Percentiles rank a stretch among this genome's conserved stretches.
Conservation (phyloP, 2,797 vertebrate genomes). For the Poeciliopsis paucimaculata region DNA sequence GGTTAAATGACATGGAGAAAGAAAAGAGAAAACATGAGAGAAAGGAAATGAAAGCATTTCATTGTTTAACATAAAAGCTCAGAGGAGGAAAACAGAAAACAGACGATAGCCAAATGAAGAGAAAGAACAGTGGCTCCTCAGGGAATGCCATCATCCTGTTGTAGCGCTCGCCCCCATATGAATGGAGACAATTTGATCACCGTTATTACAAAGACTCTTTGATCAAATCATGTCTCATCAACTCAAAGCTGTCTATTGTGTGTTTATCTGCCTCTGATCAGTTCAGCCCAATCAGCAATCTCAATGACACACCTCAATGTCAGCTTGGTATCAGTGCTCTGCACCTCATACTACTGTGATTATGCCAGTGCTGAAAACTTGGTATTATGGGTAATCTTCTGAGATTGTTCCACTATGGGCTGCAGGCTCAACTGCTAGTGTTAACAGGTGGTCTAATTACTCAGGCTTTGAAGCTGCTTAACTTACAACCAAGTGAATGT, state of each 20-base stretch:
- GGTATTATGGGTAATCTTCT: slow-evolving; percentile 52
- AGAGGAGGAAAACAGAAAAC: slow-evolving; percentile 13
- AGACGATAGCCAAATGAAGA: background rate
- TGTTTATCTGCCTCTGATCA: slow-evolving; percentile 25
- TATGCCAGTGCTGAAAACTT: slow-evolving; percentile 57
- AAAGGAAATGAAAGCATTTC: background rate
- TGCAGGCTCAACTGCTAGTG: slow-evolving; percentile 75
- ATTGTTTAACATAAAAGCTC: slow-evolving; percentile 19
- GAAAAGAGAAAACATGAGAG: background rate
- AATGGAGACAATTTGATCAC: slow-evolving; percentile 69
- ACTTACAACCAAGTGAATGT: slow-evolving; percentile 22
- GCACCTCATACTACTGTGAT: slow-evolving; percentile 46
- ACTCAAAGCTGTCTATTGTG: slow-evolving; percentile 10
- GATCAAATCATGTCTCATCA: slow-evolving; percentile 73
- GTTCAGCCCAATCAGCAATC: slow-evolving; percentile 21
- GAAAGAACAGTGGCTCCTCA: slow-evolving; percentile 4
- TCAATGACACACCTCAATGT: slow-evolving; percentile 73
- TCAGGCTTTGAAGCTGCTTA: slow-evolving; percentile 58
- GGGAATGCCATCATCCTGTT: slow-evolving; percentile 36
- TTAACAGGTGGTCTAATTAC: slow-evolving; percentile 72
- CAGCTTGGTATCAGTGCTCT: slow-evolving; percentile 40
- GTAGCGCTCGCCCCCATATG: slow-evolving; percentile 35
- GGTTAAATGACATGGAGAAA: background rate
- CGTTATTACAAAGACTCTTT: slow-evolving; percentile 71
- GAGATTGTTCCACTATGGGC: slow-evolving; percentile 41